Evolutionary conservation across 2,113 vertebrate species (phyloP), one percentile per base, ranked within the genome.

Genomic region (Silurus asotus): DNA sequence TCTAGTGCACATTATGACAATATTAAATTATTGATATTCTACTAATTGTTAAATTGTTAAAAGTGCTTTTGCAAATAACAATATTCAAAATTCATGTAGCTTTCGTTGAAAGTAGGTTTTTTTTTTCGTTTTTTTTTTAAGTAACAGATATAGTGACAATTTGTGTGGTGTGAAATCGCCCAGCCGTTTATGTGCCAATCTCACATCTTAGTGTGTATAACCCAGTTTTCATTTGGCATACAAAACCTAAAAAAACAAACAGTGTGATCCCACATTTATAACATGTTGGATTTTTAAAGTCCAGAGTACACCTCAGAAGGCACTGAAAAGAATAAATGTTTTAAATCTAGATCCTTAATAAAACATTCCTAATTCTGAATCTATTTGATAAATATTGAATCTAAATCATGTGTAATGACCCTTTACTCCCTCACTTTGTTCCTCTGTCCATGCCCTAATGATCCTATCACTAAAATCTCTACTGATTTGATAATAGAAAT

Each of bases 391-490:
- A 83, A 25, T 20, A 23, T 4, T 5, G 0, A 5, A 64, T n/a
- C 82, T n/a, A 59, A 59, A 59, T 49, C 17, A 20, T 59, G 69
- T 37, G 55, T 25, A 72, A 72, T 83, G 55, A 53, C 56, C 17
- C 77, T 45, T 79, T 59, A 59, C 25, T 59, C 67, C 20, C 28
- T 59, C 37, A 13, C 67, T n/a, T 59, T 56, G 15, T 83, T 20
- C 19, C 55, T 15, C 81, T 74, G 56, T 79, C 64, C 67, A 14
- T 65, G 80, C 37, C 64, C 59, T 87, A 89, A 86, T 75, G 64
- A 82, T 19, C 53, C 56, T 69, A 76, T 88, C 75, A 62, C 23
- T 28, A 61, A 83, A 76, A 88, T 81, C 81, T 62, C 67, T 76
- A 75, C 76, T 84, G 81, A 48, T 81, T 75, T 65, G 72, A 37